Base-by-base conservation (phyloP, 2,113 vertebrate genomes). In the Ranitomeya variabilis region DNA sequence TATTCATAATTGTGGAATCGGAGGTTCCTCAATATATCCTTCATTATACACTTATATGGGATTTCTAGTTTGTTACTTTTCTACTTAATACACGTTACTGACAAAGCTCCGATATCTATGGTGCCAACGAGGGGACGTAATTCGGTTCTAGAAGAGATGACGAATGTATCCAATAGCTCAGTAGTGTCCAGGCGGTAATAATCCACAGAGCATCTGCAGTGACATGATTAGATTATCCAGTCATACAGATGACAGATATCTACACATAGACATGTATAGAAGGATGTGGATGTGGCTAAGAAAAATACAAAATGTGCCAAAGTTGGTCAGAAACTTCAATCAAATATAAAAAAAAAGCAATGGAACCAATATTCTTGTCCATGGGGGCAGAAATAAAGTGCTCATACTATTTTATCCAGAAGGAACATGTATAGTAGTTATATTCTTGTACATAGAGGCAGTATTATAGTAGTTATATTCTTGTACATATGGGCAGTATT, bases 11-110 rank as follows among this genome's bases (percentile, higher is more conserved):
- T 54, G 19, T 55, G 54, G 64, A 18, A 69, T 62, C 62, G 9
- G 21, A 55, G 64, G 82, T 54, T 8, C 26, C 54, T 55, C 82
- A 55, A 83, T 83, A 83, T 54, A 83, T 83, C 45, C 66, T n/a
- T 54, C 45, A 67, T 83, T 1, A 83, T 83, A 83, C 45, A 67
- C n/a, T 7, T 69, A 54, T 83, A 83, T 83, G 66, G 69, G 81
- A 83, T 83, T 45, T 83, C 31, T 52, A 83, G 66, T 37, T 64
- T 69, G 19, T 52, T 0, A 18, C 45, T 7, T 64, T 62, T 10
- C 80, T 23, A 45, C 7, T 23, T 7, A 23, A 83, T 83, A 82
- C 16, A 83, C 69, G 51, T 66, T 83, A n/a, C 60, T 83, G 82
- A 66, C 64, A 83, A 12, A 16, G 7, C 64, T 16, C 37, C 45